These are phyloP conservation scores for Darevskia nairensis DNA, from an alignment of 2,797 vertebrate species.

Conservation along the genomic window DNA sequence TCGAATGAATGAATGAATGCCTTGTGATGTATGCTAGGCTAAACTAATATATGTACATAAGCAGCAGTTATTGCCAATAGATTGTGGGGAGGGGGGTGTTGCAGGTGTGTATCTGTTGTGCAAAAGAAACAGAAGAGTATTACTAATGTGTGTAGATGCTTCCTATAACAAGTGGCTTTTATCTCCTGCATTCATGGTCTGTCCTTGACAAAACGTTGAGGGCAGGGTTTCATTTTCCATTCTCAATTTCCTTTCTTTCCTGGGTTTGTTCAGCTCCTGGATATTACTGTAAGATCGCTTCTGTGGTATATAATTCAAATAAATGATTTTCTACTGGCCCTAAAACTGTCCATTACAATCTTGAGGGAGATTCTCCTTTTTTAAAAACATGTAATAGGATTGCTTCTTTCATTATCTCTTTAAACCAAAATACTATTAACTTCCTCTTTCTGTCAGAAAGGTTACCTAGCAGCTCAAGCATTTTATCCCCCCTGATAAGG, in stretches of 20 bases:
- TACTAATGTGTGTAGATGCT: slow-evolving; percentile 16
- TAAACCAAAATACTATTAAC: slow-evolving; percentile 36
- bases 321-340: slow-evolving; percentile 46
- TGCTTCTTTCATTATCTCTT: slow-evolving; percentile 40
- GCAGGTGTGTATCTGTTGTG: not conserved
- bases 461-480: slow-evolving; percentile 26
- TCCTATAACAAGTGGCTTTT: slow-evolving; percentile 26
- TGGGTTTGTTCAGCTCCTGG: not conserved
- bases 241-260: slow-evolving; percentile 46
- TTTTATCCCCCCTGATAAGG: slow-evolving; percentile 40
- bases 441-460: not conserved
- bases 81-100: not conserved
- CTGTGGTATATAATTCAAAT: slow-evolving; percentile 48
- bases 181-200: slow-evolving; percentile 23
- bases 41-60: not conserved
- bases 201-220: slow-evolving; percentile 8
- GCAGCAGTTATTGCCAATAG: not conserved
- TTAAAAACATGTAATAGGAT: slow-evolving; percentile 17
- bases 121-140: not conserved
- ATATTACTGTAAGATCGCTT: slow-evolving; percentile 34
- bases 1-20: not conserved
- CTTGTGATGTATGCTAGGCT: not conserved
- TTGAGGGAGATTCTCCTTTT: slow-evolving; percentile 25
- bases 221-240: slow-evolving; percentile 24
- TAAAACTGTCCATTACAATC: slow-evolving; percentile 39